Evolutionary conservation across 2,113 vertebrate species (phyloP).

Genomic region (Pollimyrus isidori): DNA sequence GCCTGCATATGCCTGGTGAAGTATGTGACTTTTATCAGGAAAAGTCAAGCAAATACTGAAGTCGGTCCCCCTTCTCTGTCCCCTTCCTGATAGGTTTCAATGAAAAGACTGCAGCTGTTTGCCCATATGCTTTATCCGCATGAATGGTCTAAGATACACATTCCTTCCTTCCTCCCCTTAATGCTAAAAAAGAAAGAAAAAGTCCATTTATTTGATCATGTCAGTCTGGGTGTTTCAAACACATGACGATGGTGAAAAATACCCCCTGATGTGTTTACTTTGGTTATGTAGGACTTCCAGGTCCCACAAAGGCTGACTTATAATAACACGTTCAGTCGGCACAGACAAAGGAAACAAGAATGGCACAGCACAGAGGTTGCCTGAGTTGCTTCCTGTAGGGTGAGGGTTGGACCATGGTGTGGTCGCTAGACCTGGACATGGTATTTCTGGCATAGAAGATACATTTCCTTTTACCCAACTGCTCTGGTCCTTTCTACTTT

Average conservation of each 20-base stretch:
- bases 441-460: background rate
- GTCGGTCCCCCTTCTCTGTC: background rate
- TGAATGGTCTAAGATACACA: background rate
- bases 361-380: background rate
- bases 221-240: background rate
- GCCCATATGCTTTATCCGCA: background rate
- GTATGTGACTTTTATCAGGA: background rate
- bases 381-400: background rate
- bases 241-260: background rate
- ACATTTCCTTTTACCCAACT: constrained; percentile 9
- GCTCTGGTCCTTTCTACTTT: background rate
- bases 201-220: background rate
- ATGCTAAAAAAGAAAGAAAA: background rate
- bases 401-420: constrained; percentile 9
- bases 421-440: constrained; percentile 18
- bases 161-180: background rate
- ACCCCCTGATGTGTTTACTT: background rate
- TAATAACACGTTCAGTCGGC: background rate
- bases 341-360: background rate
- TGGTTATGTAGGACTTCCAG: background rate
- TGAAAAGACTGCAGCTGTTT: background rate
- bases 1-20: background rate
- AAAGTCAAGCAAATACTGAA: background rate
- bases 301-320: background rate
- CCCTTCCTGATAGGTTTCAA: background rate